Evolutionary conservation across 2,113 vertebrate genomes (phyloP), one percentile per base, ranked within the genome.

Genomic region (Synodontis membranacea): DNA sequence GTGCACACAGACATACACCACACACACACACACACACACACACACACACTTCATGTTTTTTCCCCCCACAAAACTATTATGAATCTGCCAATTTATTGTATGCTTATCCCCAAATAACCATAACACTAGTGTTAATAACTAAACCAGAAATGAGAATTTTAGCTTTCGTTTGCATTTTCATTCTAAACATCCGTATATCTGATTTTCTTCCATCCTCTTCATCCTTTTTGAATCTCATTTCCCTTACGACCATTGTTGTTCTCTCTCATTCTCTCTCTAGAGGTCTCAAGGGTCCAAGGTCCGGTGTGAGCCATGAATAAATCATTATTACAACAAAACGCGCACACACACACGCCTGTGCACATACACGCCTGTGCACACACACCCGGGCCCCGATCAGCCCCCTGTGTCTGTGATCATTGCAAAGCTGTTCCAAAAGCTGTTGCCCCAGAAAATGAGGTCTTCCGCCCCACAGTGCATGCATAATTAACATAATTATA

Each of bases 261-360:
- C 54, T 72, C 50, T 72, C 83, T 86, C 70, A 19, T 76, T 42
- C 80, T 84, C 39, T 79, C 75, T 74, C 52, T n/a, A 46, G 28
- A 88, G 81, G 84, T 86, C 88, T 86, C 84, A 81, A 72, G 48
- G 86, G 84, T 86, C 83, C 84, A 86, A 82, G 86, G 86, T 86
- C 86, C 86, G 82, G 80, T 50, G 39, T 82, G 81, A 85, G 25
- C 72, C 62, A 86, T 89, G 85, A 86, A 89, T 88, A 86, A 88
- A 89, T 89, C 86, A 90, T 88, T 81, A 84, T 74, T 85, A 84
- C 86, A 84, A 68, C 74, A 84, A 76, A 74, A 80, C 34, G 74
- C 64, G 72, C 50, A 54, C 50, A 79, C 15, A 31, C 50, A 19
- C 7, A 19, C 34, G 23, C 68, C n/a, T 6, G 7, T 21, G 4